A percentile compares a stretch with the other conserved stretches of the same genome.
phyloP scores from a whole-genome alignment of 1,140 invertebrate genomes.

The Dendrolimus punctatus region DNA sequence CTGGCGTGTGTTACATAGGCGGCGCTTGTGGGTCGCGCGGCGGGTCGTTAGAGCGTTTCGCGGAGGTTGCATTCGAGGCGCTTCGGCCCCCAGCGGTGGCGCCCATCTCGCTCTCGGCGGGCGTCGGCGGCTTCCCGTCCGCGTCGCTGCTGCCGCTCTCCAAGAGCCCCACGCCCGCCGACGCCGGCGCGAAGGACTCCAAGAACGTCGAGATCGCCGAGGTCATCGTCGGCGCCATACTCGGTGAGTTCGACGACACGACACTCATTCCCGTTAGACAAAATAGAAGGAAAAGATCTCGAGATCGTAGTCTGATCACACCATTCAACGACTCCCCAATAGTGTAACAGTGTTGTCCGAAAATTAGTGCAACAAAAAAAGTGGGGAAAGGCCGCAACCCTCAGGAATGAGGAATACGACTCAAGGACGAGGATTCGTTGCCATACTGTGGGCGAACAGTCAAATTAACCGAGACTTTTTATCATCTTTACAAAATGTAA shows the following conservation, averaged over 20 bases:
- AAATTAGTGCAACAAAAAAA: too few relatives aligned
- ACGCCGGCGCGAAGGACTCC: slow-evolving; percentile 80
- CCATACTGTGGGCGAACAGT: too few relatives aligned
- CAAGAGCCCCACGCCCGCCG: slow-evolving; percentile 89
- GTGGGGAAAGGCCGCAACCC: too few relatives aligned
- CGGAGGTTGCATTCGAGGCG: slow-evolving; percentile 80
- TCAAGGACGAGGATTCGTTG: too few relatives aligned
- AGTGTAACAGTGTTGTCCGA: too few relatives aligned
- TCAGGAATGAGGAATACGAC: too few relatives aligned
- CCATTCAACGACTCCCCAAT: too few relatives aligned
- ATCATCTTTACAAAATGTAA: too few relatives aligned
- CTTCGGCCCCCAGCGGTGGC: slow-evolving; percentile 77
- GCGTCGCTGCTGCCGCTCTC: slow-evolving; percentile 85
- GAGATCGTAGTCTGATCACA: not conserved
- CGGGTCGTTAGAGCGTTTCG: slow-evolving; percentile 79
- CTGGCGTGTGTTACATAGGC: slow-evolving; percentile 42
- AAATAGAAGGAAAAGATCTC: not conserved
- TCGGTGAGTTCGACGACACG: slow-evolving; percentile 75
- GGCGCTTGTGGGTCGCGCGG: slow-evolving; percentile 67
- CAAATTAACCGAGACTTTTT: too few relatives aligned
- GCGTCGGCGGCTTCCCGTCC: slow-evolving; percentile 82
- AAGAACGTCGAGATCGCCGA: slow-evolving; percentile 95
- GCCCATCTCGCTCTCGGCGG: slow-evolving; percentile 82
- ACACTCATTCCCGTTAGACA: not conserved
- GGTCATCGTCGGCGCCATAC: slow-evolving; percentile 96